Evolutionary conservation across 2,797 vertebrate species (phyloP).

Genomic region (Syngnathus acus): DNA sequence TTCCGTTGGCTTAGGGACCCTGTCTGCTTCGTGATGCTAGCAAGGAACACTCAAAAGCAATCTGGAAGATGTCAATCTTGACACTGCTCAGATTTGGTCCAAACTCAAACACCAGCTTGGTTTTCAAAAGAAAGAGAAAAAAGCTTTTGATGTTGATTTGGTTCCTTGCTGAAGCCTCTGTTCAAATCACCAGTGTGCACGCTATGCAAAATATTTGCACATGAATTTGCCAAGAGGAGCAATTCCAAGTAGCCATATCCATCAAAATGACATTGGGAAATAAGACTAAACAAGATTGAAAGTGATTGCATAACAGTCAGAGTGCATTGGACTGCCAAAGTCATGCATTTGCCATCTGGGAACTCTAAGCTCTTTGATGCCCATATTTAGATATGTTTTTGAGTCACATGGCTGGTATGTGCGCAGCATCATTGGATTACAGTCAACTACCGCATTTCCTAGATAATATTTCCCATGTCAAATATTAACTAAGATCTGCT

Average conservation of each 20-base stretch:
- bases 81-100: constrained; percentile 22
- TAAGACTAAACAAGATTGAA: constrained; percentile 9
- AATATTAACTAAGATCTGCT: constrained; percentile 16
- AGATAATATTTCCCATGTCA: constrained; percentile 36
- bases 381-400: constrained; percentile 29
- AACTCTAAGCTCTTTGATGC: constrained; percentile 39
- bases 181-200: constrained; percentile 4
- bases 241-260: neutral
- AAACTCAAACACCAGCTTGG: constrained; percentile 3
- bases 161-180: neutral
- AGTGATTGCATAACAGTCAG: constrained; percentile 21
- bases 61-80: constrained; percentile 36
- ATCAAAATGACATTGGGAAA: constrained; percentile 1
- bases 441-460: constrained; percentile 27
- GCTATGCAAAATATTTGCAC: constrained; percentile 7
- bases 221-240: neutral
- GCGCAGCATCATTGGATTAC: constrained; percentile 44
- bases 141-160: constrained; percentile 16
- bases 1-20: constrained; percentile 11
- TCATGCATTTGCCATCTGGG: constrained; percentile 14
- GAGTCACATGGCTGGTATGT: constrained; percentile 29
- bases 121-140: constrained; percentile 9
- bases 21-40: constrained; percentile 22
- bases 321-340: neutral
- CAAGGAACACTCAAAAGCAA: constrained; percentile 16